Conservation (phyloP, 2,113 vertebrate species). For the Egretta garzetta region DNA sequence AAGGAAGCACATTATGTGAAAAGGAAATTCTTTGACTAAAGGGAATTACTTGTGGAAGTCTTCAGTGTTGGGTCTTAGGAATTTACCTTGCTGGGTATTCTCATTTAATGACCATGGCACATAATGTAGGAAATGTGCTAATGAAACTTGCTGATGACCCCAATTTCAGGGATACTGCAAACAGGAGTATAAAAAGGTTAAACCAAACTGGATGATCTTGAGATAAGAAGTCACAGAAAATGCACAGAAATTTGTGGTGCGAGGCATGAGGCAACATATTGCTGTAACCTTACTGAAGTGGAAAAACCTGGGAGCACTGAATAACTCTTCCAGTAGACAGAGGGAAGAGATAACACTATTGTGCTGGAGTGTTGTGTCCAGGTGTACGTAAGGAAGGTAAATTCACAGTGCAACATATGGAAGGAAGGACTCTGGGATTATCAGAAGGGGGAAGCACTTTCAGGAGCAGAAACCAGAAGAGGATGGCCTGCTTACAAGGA, state of each 20-base stretch:
- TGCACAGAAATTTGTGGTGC: neutral
- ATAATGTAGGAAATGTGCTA: neutral
- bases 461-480: neutral
- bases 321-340: neutral
- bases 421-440: neutral
- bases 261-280: neutral
- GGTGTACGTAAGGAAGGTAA: neutral
- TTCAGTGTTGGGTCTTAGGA: neutral
- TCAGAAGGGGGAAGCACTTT: neutral
- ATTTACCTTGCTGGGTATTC: neutral
- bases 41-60: neutral
- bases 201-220: neutral
- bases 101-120: neutral
- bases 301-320: neutral
- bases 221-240: neutral
- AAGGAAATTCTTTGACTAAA: slow-evolving; percentile 36
- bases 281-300: neutral
- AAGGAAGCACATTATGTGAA: slow-evolving; percentile 21
- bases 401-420: neutral
- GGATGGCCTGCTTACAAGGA: neutral
- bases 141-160: neutral
- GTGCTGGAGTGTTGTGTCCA: neutral
- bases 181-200: neutral
- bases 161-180: neutral
- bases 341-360: neutral